Conservation (phyloP, 1,140 invertebrate species). For the Pseudomyrmex dendroicus region DNA sequence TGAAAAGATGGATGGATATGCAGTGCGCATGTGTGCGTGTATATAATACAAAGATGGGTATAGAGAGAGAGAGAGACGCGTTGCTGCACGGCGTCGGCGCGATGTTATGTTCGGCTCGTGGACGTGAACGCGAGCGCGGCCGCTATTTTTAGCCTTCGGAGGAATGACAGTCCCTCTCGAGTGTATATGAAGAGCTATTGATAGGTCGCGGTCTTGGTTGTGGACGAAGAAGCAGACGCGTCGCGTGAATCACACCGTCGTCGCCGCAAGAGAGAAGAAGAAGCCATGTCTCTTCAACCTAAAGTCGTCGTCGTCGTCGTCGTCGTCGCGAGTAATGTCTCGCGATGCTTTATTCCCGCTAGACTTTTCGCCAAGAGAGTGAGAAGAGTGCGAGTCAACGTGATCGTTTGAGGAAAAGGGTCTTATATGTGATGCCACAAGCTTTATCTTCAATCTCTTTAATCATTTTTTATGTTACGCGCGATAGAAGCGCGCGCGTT, state of each 20-base stretch:
- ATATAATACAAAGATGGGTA: too few species aligned
- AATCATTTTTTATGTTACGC: too few species aligned
- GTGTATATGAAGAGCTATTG: conserved; percentile 81
- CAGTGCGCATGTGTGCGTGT: too few species aligned
- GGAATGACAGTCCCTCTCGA: conserved; percentile 81
- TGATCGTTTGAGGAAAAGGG: too few species aligned
- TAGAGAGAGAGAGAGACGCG: not conserved
- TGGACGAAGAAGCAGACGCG: conserved; percentile 65
- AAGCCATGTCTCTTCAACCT: conserved; percentile 30
- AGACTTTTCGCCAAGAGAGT: too few species aligned
- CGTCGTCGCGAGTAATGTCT: conserved; percentile 1
- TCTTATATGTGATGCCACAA: too few species aligned
- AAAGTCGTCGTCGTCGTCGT: conserved; percentile 2
- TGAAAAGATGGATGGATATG: conserved; percentile 5
- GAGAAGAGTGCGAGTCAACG: too few species aligned
- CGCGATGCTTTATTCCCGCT: not conserved
- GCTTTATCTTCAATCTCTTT: too few species aligned
- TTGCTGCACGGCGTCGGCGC: conserved; percentile 25
- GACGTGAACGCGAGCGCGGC: conserved; percentile 63
- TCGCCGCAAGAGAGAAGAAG: conserved; percentile 22
- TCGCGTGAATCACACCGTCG: conserved; percentile 68
- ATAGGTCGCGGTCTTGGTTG: conserved; percentile 76
- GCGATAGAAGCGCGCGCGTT: too few species aligned
- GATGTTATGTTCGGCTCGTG: conserved; percentile 55
- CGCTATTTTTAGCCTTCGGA: conserved; percentile 79